Percentiles rank a stretch among this genome's conserved stretches.
phyloP scores from a whole-genome alignment of 2,888 invertebrate genomes.

The Prosopocoilus inquinatus region DNA sequence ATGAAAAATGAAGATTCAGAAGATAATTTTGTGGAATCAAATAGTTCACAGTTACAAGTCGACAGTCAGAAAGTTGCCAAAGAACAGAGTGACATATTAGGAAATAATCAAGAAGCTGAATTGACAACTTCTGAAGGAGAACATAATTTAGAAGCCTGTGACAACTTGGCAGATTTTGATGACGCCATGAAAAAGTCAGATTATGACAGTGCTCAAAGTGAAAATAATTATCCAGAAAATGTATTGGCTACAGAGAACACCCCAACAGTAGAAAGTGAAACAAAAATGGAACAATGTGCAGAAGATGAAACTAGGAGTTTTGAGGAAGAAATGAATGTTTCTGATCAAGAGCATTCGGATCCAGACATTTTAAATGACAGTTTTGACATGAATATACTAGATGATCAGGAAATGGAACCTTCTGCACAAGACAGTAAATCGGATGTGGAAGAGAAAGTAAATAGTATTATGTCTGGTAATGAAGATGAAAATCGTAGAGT shows the following conservation, averaged over 20 bases:
- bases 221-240: slow-evolving; percentile 11
- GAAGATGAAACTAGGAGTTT: slow-evolving; percentile 6
- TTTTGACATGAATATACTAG: slow-evolving; percentile 10
- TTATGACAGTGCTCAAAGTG: slow-evolving; percentile 32
- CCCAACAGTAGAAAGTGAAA: slow-evolving; percentile 14
- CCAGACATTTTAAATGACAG: slow-evolving; percentile 10
- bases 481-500: slow-evolving; percentile 53
- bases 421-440: slow-evolving; percentile 1
- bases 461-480: background rate
- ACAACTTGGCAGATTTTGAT: background rate
- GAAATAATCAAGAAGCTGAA: background rate
- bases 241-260: slow-evolving; percentile 9
- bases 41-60: no score
- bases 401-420: slow-evolving; percentile 7
- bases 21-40: no score
- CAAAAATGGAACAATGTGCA: slow-evolving; percentile 4
- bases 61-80: no score
- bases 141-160: background rate
- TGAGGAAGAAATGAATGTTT: slow-evolving; percentile 4
- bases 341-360: slow-evolving; percentile 6
- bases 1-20: no score
- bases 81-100: background rate
- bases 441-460: background rate
- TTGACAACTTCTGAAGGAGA: background rate
- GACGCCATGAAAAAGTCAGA: slow-evolving; percentile 25